Evolutionary conservation across 2,797 vertebrate species (phyloP).

Genomic region (Chromobotia macracanthus): DNA sequence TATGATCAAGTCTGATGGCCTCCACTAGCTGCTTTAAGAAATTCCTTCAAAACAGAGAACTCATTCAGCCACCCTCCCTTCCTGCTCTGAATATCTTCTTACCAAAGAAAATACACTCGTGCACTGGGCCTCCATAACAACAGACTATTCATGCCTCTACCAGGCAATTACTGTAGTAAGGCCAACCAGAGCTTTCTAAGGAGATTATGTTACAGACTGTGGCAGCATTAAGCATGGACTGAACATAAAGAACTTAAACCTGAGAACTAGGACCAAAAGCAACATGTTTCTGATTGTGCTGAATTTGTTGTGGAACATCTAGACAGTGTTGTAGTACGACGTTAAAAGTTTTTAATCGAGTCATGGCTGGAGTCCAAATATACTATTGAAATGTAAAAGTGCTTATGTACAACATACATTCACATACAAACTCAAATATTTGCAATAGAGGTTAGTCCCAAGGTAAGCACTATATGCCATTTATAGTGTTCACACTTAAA

Average conservation of each 20-base stretch:
- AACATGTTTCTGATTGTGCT: constrained; percentile 36
- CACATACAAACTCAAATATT: background rate
- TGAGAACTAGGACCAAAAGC: constrained; percentile 23
- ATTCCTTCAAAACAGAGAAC: constrained; percentile 82
- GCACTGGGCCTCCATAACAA: constrained; percentile 71
- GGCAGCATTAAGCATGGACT: constrained; percentile 34
- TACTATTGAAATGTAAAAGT: background rate
- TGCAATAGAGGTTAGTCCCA: background rate
- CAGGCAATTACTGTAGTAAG: constrained; percentile 65
- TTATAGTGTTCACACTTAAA: background rate
- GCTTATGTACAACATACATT: background rate
- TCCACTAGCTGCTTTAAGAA: constrained; percentile 56
- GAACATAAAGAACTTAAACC: constrained; percentile 28
- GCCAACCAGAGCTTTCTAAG: constrained; percentile 56
- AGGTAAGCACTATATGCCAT: background rate
- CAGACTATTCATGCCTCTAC: constrained; percentile 78
- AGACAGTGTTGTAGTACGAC: constrained; percentile 6
- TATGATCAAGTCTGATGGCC: constrained; percentile 59
- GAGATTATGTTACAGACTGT: constrained; percentile 49
- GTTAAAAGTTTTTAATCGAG: background rate
- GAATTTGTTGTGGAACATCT: constrained; percentile 14
- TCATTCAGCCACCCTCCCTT: constrained; percentile 79
- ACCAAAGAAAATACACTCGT: constrained; percentile 63
- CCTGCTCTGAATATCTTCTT: constrained; percentile 76
- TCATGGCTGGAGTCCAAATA: background rate